phyloP scores from a whole-genome alignment of 1,140 invertebrate species.

The Diorhabda elongata region DNA sequence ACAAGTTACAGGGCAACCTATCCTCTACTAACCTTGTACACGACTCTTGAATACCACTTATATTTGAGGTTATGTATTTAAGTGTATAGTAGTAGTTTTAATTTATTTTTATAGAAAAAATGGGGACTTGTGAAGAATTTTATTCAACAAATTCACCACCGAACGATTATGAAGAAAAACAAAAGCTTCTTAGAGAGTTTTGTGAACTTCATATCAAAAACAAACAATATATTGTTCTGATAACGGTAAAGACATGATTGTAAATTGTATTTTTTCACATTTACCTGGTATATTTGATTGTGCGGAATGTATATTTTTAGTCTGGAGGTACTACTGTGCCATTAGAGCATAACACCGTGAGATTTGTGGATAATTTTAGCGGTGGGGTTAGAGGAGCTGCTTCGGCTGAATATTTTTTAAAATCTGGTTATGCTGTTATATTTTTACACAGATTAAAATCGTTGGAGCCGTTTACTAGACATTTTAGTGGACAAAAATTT shows the following conservation, averaged over 20 bases:
- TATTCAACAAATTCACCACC: constrained; percentile 71
- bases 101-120: too few species aligned
- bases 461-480: constrained; percentile 82
- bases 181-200: constrained; percentile 67
- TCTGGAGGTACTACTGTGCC: constrained; percentile 96
- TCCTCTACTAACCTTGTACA: too few species aligned
- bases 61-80: too few species aligned
- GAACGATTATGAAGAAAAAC: constrained; percentile 66
- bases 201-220: constrained; percentile 59
- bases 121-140: constrained; percentile 68
- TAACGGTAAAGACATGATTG: constrained; percentile 63
- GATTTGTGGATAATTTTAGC: constrained; percentile 98
- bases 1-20: too few species aligned
- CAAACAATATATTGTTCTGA: constrained; percentile 65
- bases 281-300: neutral
- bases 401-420: constrained; percentile 93
- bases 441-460: constrained; percentile 79
- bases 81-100: too few species aligned
- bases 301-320: constrained; percentile 52
- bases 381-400: constrained; percentile 90
- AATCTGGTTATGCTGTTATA: constrained; percentile 73
- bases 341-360: constrained; percentile 92
- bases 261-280: neutral
- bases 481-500: constrained; percentile 74
- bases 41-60: too few species aligned